Conservation (phyloP, 2,113 vertebrate genomes). For the Mesitornis unicolor region DNA sequence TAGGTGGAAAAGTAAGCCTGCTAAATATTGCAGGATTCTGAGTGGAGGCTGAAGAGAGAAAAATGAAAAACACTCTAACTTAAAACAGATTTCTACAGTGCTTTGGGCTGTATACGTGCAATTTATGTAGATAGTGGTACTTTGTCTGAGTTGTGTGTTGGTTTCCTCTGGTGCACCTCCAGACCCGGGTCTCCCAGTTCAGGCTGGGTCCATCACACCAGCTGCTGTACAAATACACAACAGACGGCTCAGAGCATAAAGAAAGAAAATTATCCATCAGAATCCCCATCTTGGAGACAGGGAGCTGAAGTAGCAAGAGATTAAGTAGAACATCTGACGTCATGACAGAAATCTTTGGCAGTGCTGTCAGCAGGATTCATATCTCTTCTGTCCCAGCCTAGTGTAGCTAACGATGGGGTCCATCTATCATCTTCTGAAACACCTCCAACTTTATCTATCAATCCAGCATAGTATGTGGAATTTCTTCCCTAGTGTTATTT, state of each 20-base stretch:
- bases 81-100: background rate
- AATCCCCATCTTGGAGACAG: background rate
- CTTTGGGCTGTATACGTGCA: background rate
- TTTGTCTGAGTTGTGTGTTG: background rate
- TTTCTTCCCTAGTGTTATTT: background rate
- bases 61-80: background rate
- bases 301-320: constrained; percentile 26
- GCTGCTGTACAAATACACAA: background rate
- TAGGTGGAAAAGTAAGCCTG: background rate
- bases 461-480: background rate
- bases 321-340: background rate
- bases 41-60: background rate
- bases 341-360: constrained; percentile 35
- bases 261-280: constrained; percentile 8
- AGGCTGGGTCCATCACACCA: background rate
- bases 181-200: background rate
- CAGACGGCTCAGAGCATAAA: background rate
- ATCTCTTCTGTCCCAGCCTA: constrained; percentile 14
- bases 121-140: background rate
- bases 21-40: background rate
- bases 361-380: background rate
- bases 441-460: constrained; percentile 22
- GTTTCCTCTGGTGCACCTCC: background rate
- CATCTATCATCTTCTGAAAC: constrained; percentile 22
- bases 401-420: background rate